Base-by-base conservation (phyloP, 2,797 vertebrate species). In the Peromyscus attwateri region DNA sequence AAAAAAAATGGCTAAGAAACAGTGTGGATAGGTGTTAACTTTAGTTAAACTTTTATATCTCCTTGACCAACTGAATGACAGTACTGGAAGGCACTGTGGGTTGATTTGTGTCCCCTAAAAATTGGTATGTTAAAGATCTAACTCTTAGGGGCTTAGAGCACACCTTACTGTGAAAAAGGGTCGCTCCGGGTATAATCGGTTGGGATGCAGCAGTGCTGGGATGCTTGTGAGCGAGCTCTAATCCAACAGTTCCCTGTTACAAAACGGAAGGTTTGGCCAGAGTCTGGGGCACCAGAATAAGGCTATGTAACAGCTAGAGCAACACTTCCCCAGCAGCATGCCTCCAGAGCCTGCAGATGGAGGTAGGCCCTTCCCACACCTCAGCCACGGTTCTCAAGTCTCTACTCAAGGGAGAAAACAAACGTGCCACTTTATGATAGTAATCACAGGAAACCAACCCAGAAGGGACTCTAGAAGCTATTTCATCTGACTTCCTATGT, bases 361-460 rank as follows among this genome's bases (percentile, higher is more conserved):
- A 68, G 25, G 0, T 0, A 0, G 19, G 21, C 52, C 43, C 73
- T 2, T 2, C 16, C 13, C 14, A 71, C 27, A 29, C 34, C 75
- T 23, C 27, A 17, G 87, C 37, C 52, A n/a, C 40, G 79, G 25
- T 64, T 34, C 1, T 76, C n/a, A 23, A 55, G 6, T 55, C 70
- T 80, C 81, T 37, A 37, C 6, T 89, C 62, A 66, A 37, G 8
- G 46, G 13, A 43, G 23, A 73, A 87, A 91, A 73, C 57, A 76
- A 75, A 49, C 57, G 29, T 21, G 11, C 49, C 23, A 23, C 43
- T 87, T 89, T 77, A 10, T 46, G 25, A 62, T 0, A 31, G 60
- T 17, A 83, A 49, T 4, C 21, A 17, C 10, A 23, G 62, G 34
- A 75, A 87, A 52, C 9, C 9, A 40, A n/a, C 8, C n/a, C 27